Percentiles rank a stretch among this genome's conserved stretches.
These are phyloP conservation scores for Ectemnius cavifrons DNA, from an alignment of 2,888 invertebrate genomes.

Conservation along the genomic window DNA sequence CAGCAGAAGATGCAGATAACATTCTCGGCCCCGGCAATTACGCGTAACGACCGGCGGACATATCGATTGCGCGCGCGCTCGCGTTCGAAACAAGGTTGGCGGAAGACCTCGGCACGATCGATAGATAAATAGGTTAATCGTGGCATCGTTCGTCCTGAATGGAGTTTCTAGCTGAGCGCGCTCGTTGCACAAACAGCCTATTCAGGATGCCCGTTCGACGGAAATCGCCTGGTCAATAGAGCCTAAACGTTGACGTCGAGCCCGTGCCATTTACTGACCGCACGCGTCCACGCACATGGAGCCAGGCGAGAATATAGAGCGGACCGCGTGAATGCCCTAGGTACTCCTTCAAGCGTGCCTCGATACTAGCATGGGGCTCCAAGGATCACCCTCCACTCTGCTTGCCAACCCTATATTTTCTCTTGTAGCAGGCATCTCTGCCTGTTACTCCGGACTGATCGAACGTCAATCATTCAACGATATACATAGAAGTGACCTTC, in stretches of 20 bases:
- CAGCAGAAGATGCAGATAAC: conserved; percentile 26
- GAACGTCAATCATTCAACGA: too few relatives aligned
- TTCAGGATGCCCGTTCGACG: conserved; percentile 58
- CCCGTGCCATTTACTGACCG: conserved; percentile 19
- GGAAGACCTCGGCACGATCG: conserved; percentile 51
- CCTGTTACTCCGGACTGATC: too few relatives aligned
- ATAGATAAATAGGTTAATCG: conserved; percentile 64
- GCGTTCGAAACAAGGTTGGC: conserved; percentile 55
- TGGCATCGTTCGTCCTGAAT: conserved; percentile 45
- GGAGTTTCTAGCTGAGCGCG: conserved; percentile 35
- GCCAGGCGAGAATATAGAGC: too few relatives aligned
- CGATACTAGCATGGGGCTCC: background rate
- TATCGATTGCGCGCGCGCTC: conserved; percentile 31
- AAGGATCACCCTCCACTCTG: too few relatives aligned
- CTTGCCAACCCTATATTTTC: too few relatives aligned
- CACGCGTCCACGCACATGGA: background rate
- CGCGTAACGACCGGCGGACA: conserved; percentile 43
- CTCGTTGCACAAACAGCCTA: conserved; percentile 48
- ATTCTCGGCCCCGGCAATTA: conserved; percentile 40
- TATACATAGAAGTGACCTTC: too few relatives aligned
- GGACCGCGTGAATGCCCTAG: background rate
- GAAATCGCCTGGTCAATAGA: conserved; percentile 66
- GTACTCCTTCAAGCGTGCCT: conserved; percentile 19
- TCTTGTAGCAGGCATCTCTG: too few relatives aligned
- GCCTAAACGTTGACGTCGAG: conserved; percentile 57